Evolutionary conservation across 2,888 invertebrate genomes (phyloP).

Genomic region (Adelognathus sp.): DNA sequence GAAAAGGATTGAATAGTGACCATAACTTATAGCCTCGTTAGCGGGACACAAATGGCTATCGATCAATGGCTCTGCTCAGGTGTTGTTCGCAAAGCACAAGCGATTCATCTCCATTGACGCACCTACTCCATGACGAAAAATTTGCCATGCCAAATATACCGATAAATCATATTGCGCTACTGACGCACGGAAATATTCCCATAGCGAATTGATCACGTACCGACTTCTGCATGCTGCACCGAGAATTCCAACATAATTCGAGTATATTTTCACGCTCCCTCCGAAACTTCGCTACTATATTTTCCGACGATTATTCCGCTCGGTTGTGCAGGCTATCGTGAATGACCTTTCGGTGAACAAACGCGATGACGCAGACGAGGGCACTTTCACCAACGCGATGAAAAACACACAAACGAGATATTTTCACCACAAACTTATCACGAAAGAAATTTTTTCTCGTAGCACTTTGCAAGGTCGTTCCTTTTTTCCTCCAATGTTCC

Average conservation of each 20-base stretch:
- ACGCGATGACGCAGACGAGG: background rate
- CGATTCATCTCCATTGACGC: background rate
- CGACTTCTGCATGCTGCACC: slow-evolving; percentile 69
- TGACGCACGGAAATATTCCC: background rate
- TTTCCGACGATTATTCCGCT: background rate
- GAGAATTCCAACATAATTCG: slow-evolving; percentile 70
- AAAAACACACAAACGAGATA: background rate
- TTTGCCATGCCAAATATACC: background rate
- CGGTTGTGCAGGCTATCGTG: background rate
- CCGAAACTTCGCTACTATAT: background rate
- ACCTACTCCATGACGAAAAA: background rate
- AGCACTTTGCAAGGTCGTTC: background rate
- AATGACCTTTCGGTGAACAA: background rate
- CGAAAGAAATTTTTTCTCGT: background rate
- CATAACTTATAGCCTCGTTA: no score
- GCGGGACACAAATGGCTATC: slow-evolving; percentile 32
- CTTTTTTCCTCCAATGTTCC: background rate
- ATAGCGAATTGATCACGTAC: slow-evolving; percentile 64
- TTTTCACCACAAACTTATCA: background rate
- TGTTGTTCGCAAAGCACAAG: background rate
- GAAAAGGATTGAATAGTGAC: no score
- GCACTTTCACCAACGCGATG: background rate
- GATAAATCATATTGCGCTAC: background rate
- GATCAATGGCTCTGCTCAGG: slow-evolving; percentile 32
- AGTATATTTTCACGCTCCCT: slow-evolving; percentile 2